Percentiles rank a stretch among this genome's conserved stretches.
Conservation (phyloP, 2,797 vertebrate species). For the Pampus argenteus region DNA sequence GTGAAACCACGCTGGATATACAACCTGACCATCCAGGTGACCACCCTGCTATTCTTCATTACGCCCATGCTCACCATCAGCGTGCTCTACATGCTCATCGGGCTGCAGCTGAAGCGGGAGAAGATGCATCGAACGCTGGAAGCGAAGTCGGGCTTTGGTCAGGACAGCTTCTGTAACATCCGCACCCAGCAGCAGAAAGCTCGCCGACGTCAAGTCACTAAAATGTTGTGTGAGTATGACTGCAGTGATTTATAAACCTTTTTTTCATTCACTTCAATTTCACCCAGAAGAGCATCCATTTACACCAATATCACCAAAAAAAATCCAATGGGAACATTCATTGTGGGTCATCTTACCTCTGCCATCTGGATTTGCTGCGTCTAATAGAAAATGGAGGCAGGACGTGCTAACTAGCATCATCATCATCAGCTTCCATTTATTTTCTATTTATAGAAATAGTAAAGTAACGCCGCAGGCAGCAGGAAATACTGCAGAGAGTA, state of each 20-base stretch:
- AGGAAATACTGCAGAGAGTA: neutral
- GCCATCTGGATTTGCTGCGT: neutral
- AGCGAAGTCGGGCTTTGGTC: constrained; percentile 65
- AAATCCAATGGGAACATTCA: neutral
- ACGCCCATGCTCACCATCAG: constrained; percentile 94
- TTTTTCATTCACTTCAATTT: neutral
- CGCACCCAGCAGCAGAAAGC: constrained; percentile 82
- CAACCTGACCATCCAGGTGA: constrained; percentile 92
- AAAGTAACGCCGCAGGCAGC: neutral
- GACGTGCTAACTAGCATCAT: too few relatives aligned
- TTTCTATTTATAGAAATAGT: too few relatives aligned
- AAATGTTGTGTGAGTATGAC: constrained; percentile 94
- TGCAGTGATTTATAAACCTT: neutral
- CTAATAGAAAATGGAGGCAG: too few relatives aligned
- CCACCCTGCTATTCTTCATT: constrained; percentile 92
- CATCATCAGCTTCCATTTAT: too few relatives aligned
- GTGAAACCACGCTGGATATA: constrained; percentile 89
- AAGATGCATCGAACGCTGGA: constrained; percentile 84
- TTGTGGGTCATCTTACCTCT: neutral
- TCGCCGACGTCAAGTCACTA: constrained; percentile 92
- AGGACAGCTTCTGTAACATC: constrained; percentile 73
- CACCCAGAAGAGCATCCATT: neutral
- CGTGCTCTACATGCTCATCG: constrained; percentile 91
- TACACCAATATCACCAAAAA: too few relatives aligned
- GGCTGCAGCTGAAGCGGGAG: constrained; percentile 89